Base-by-base conservation (phyloP, 2,797 vertebrate genomes). In the Oreochromis grahami region DNA sequence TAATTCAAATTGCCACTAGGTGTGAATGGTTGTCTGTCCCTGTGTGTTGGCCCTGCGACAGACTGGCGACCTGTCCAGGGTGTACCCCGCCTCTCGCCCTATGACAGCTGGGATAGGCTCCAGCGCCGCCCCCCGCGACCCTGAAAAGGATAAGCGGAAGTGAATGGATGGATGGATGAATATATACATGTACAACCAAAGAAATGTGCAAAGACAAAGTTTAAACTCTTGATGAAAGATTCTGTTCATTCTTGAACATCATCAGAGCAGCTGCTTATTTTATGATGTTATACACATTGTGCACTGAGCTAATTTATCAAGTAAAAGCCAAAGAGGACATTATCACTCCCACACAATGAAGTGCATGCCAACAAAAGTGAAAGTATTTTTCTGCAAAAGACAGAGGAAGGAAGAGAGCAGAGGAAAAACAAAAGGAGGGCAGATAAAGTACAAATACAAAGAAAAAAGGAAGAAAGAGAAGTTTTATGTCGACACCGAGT, bases 401-500 rank as follows among this genome's bases (percentile, higher is more conserved):
- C 80, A 51, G 7, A 36, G 3, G 43, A 38, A 72, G 15, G 43
- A 41, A 14, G 29, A 41, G 76, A 55, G 51, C 29, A 5, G 78
- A 70, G 14, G 72, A 36, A 38, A 70, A 68, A 65, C 53, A 77
- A 79, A 81, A 84, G 26, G 29, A 36, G 79, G 82, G 15, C 17
- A 80, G 56, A 88, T 80, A 9, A 85, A 77, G 38, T n/a, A 68
- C 12, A 52, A n/a, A 58, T 55, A 48, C n/a, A 80, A 51, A 84
- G 48, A 79, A 21, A 78, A 78, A 77, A 77, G 34, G 70, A 17
- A 72, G 77, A 63, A 82, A 81, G 65, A 81, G 58, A 15, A 72
- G 83, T 74, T 89, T 91, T 76, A 72, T 85, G 83, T 82, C 70
- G 90, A 88, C 90, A 89, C 70, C 4, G 9, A 89, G 82, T 79